Base-by-base conservation (phyloP, 1,140 invertebrate species). In the Drosophila ohnishii region DNA sequence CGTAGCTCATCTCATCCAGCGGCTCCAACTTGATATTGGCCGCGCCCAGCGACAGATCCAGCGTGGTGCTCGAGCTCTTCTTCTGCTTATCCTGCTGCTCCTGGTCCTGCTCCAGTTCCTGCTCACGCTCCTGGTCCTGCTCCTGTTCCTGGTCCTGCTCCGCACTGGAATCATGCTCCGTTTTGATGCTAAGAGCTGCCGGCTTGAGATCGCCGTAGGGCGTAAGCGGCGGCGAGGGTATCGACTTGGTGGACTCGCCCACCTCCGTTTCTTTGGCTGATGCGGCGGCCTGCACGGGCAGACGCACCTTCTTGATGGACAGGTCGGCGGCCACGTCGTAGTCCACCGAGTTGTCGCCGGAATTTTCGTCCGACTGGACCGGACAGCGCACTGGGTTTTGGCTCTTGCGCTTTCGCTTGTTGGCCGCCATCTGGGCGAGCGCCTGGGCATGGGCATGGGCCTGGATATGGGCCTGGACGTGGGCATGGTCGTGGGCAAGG, bases 361-460 rank as follows among this genome's bases (percentile, higher is more conserved):
- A 90, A 14, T 87, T 91, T 57, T 91, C 90, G 39, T 94, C 93
- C 13, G 94, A 93, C 6, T 91, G 88, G 16, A 94, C 93, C 1
- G 96, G 94, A 89, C 95, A 97, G 62, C 97, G 94, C 1, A 96
- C 97, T 0, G 97, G 98, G 91, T 98, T 98, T 80, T 97, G 95
- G 80, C 95, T 98, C 92, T 99, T 99, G 51, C 98, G 93, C 92
- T 98, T 98, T 50, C 97, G 92, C 58, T 95, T 95, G 88, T 82
- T 94, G 77, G 90, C 92, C 78, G 77, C 80, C 74, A 76, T 78
- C 70, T 69, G 73, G 48, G 69, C 73, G 0, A 56, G 63, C 3
- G 93, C 92, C 13, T 93, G 91, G 85, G 65, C 70, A 8, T 50
- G 64, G 10, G 93, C 92, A 7, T 93, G 91, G 82, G 47, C 59